phyloP scores from a whole-genome alignment of 2,113 vertebrate species.

The Panthera tigris region DNA sequence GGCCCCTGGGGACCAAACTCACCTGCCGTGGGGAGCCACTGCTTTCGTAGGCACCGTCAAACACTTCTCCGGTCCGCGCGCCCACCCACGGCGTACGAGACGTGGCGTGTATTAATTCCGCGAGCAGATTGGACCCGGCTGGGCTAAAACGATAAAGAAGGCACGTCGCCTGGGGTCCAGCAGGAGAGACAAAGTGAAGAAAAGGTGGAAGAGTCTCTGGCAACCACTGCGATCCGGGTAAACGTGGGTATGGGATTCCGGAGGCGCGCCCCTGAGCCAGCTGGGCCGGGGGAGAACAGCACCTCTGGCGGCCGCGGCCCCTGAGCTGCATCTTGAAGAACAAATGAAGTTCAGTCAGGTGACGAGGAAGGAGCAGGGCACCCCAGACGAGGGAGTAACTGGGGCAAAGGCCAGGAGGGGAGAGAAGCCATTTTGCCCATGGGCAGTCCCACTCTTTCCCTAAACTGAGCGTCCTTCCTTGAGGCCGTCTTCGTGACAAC shows the following conservation, averaged over 20 bases:
- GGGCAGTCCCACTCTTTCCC: not conserved
- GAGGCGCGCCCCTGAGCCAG: not conserved
- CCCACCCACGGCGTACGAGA: not conserved
- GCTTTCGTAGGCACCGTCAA: not conserved
- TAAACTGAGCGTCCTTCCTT: not conserved
- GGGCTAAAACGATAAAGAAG: not conserved
- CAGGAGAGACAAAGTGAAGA: not conserved
- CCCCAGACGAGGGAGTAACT: not conserved
- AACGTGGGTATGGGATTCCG: not conserved
- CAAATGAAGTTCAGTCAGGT: not conserved
- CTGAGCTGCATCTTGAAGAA: not conserved
- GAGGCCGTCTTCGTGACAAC: not conserved
- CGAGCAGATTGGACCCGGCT: not conserved
- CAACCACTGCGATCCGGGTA: not conserved
- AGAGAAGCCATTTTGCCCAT: not conserved
- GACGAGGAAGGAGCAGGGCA: not conserved
- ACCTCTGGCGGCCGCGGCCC: not conserved
- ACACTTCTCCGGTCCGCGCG: not conserved
- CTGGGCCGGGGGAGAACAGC: not conserved
- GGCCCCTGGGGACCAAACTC: not conserved
- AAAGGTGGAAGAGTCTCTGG: not conserved
- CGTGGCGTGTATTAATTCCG: not conserved
- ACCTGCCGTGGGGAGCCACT: not conserved
- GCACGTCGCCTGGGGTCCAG: not conserved
- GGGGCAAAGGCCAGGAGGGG: not conserved